A percentile compares a stretch with the other conserved stretches of the same genome.
Conservation (phyloP, 2,797 vertebrate species). For the Sebastes hubbsi region DNA sequence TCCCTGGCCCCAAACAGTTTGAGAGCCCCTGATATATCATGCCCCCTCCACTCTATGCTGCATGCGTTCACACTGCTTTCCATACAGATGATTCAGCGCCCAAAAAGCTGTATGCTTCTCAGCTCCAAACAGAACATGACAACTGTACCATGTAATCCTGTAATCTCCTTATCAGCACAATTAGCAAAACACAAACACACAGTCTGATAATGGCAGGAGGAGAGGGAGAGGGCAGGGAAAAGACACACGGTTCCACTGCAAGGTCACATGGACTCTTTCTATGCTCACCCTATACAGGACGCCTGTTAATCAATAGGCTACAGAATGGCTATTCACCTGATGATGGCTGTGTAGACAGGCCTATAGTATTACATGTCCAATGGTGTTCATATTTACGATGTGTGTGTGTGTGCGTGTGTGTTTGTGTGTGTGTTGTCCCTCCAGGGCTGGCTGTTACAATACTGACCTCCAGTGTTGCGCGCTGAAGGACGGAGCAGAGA, state of each 20-base stretch:
- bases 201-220: not conserved
- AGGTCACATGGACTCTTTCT: not conserved
- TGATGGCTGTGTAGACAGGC: not conserved
- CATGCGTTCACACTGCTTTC: not conserved
- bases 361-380: not conserved
- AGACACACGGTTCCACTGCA: constrained; percentile 10
- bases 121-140: constrained; percentile 12
- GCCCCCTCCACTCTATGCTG: not conserved
- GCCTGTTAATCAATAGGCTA: not conserved
- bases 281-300: not conserved
- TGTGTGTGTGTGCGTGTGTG: not conserved
- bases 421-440: not conserved
- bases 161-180: constrained; percentile 44
- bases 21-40: not conserved
- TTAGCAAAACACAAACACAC: constrained; percentile 33
- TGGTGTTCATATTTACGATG: not conserved
- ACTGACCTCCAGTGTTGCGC: constrained; percentile 82
- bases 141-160: constrained; percentile 19
- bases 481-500: constrained; percentile 38
- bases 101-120: not conserved
- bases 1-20: too few species aligned
- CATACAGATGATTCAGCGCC: not conserved
- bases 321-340: not conserved
- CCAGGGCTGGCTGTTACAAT: constrained; percentile 66
- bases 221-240: not conserved